Conservation (phyloP, 2,797 vertebrate genomes). For the Mergus octosetaceus region DNA sequence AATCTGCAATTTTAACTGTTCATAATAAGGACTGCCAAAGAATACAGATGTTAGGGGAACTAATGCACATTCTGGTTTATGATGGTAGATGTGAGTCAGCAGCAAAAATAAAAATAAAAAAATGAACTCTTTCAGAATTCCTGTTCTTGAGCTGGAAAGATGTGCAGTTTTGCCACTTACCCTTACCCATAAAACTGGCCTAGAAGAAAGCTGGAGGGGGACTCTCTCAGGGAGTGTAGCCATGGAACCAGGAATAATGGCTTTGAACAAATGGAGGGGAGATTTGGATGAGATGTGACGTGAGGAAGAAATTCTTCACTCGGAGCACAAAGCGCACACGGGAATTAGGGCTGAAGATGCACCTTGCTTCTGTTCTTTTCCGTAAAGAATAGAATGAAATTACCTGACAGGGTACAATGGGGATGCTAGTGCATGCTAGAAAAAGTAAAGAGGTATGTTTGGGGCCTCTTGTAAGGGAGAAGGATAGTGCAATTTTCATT, state of each 20-base stretch:
- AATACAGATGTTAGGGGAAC: not conserved
- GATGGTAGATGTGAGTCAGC: not conserved
- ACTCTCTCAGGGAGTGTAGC: too few relatives aligned
- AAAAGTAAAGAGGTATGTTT: not conserved
- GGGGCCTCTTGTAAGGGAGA: not conserved
- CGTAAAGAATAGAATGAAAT: too few relatives aligned
- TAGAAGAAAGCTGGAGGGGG: too few relatives aligned
- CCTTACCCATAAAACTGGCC: too few relatives aligned
- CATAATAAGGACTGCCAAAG: not conserved
- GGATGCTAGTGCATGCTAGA: not conserved
- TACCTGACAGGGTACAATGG: not conserved
- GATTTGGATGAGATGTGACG: too few relatives aligned
- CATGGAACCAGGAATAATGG: too few relatives aligned
- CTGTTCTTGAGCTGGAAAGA: not conserved
- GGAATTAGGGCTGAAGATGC: too few relatives aligned
- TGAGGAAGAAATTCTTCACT: too few relatives aligned
- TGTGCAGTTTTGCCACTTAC: too few relatives aligned
- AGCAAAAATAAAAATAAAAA: not conserved
- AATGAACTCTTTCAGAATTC: not conserved
- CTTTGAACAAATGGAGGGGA: too few relatives aligned
- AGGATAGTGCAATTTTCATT: not conserved
- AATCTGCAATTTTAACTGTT: not conserved
- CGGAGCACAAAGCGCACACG: too few relatives aligned
- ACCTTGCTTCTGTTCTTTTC: too few relatives aligned
- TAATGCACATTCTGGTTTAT: not conserved